Evolutionary conservation across 2,888 invertebrate species (phyloP), one percentile per base, ranked within the genome.

Genomic region (Andrena hattorfiana): DNA sequence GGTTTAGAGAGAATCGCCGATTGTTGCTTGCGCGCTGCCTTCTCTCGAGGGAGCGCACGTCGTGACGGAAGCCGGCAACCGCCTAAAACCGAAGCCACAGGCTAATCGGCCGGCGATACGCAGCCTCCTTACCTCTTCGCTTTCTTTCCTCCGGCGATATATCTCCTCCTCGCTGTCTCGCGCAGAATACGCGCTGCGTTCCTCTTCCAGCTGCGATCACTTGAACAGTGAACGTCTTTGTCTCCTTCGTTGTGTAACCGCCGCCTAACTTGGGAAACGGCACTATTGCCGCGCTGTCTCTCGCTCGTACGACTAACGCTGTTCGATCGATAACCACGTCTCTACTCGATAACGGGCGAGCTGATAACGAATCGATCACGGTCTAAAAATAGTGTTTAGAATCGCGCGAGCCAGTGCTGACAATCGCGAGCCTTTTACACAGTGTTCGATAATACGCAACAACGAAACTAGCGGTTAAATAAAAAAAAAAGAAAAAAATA

Each of bases 391-490:
- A 81, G 81, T 56, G 56, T 51, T 63, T 60, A 60, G 60, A 51
- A 60, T 73, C 48, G 64, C 42, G 64, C 54, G 32, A 30, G 48
- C 35, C 8, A 49, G 35, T 62, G 51, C 49, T 67, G 76, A 81
- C 66, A 66, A 77, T 83, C 77, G 77, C 73, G 72, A 77, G 60
- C 35, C 60, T 71, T 70, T 69, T 62, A 69, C 81, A 69, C 80
- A 69, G 81, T 81, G 82, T 81, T 75, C 76, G 77, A 77, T 82
- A 68, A 74, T 63, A 83, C 83, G 78, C 85, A 76, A 73, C 77
- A 71, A 85, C 87, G 76, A 83, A 72, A 54, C 20, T 56, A 32
- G 28, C 51, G 49, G 60, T 48, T 42, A 48, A 51, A 20, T 54
- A 56, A 78, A 59, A 30, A 10, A 20, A 16, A 10, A 48, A 7